Evolutionary conservation across 2,888 invertebrate genomes (phyloP), one percentile per base, ranked within the genome.

Genomic region (Chalcosyrphus nemorum): DNA sequence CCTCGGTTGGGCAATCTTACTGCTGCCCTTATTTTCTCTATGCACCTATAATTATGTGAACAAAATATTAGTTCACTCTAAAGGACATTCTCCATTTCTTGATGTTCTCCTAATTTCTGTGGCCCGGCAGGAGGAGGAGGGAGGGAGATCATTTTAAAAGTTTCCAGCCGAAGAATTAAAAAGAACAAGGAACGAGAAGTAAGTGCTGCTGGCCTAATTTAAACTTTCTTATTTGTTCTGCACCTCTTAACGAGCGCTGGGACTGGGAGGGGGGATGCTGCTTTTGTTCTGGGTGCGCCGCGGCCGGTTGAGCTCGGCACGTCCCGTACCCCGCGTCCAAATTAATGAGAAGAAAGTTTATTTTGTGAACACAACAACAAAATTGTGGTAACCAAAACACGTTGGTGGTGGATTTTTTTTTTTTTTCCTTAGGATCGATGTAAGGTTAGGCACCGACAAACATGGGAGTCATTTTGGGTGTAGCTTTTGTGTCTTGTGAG

Each of bases 151-250:
- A 32, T 50, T 59, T 71, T 52, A 52, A 74, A 74, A 74, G 63
- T 75, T 75, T 27, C 74, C 56, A 56, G 56, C 43, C 45, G 24
- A 38, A 38, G 65, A 56, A 74, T 59, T 71, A 38, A 50, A 71
- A 57, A 59, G 17, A 71, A 45, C 41, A 13, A 54, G 13, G 50
- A 50, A 29, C 13, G 27, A 35, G 11, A 45, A 66, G 50, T 65
- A 77, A 82, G 61, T 72, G 72, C 61, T 71, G 57, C 56, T 68
- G 78, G 78, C n/a, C 77, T 61, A 82, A 82, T 82, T 82, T 82
- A 82, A 82, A 82, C 68, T 82, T 82, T 82, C 56, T 68, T 76
- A 63, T 68, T 70, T 76, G 59, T 59, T 76, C 47, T 24, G n/a
- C 35, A 45, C 56, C 27, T n/a, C 32, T 27, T 27, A 32, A 61